Evolutionary conservation across 1,140 invertebrate species (phyloP).

Genomic region (Eueides isabella): DNA sequence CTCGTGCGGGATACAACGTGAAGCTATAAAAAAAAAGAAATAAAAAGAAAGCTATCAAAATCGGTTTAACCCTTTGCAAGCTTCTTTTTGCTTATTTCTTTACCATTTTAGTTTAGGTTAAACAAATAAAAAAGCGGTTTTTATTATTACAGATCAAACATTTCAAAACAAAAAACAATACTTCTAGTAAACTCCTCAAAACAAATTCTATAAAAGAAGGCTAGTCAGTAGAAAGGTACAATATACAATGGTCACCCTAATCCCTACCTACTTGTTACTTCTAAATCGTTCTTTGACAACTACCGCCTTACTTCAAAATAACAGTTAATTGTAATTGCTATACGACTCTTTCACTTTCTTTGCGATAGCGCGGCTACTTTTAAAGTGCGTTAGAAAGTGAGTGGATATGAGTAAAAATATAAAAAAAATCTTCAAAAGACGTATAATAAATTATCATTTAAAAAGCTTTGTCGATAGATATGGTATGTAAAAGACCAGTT

Average conservation of each 20-base stretch:
- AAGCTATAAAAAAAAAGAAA: background rate
- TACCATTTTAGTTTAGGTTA: background rate
- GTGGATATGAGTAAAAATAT: background rate
- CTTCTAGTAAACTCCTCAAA: background rate
- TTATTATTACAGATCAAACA: background rate
- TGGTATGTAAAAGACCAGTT: background rate
- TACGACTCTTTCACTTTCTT: slow-evolving; percentile 17
- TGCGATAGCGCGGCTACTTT: background rate
- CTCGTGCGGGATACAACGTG: no score
- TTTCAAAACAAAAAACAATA: slow-evolving; percentile 14
- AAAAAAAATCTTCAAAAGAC: background rate
- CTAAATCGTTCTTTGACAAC: slow-evolving; percentile 25
- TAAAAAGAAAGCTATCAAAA: background rate
- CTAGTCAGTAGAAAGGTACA: background rate
- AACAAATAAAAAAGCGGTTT: slow-evolving; percentile 15
- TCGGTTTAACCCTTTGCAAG: background rate
- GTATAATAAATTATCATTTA: background rate
- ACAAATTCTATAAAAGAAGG: background rate
- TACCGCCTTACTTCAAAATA: slow-evolving; percentile 18
- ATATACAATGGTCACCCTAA: slow-evolving; percentile 24
- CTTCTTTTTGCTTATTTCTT: background rate
- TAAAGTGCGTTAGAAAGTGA: slow-evolving; percentile 12
- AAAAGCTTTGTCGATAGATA: background rate
- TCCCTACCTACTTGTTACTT: slow-evolving; percentile 15
- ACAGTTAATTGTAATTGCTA: slow-evolving; percentile 14